Evolutionary conservation across 2,113 vertebrate genomes (phyloP).

Genomic region (Macquaria ambigua): DNA sequence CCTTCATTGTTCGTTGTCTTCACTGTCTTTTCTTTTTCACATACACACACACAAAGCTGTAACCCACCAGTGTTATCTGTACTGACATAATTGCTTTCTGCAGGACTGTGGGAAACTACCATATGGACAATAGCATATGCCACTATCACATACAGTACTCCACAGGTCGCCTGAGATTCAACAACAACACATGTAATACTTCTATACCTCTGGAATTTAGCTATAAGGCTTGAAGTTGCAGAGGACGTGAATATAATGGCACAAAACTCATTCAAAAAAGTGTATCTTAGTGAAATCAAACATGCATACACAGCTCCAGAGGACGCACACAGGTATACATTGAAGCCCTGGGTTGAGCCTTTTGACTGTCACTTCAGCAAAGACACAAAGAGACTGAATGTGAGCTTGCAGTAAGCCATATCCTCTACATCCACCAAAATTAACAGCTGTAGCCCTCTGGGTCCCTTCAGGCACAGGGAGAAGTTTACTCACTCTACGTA

Average conservation of each 20-base stretch:
- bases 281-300: background rate
- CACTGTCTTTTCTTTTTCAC: conserved; percentile 24
- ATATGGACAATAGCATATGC: conserved; percentile 16
- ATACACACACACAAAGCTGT: conserved; percentile 25
- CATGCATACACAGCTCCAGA: background rate
- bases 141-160: background rate
- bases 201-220: conserved; percentile 9
- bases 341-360: background rate
- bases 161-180: background rate
- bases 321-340: background rate
- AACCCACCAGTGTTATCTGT: conserved; percentile 8
- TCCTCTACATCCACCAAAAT: background rate
- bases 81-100: conserved; percentile 49
- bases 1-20: conserved; percentile 56
- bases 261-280: background rate
- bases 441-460: conserved; percentile 11
- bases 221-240: background rate
- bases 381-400: conserved; percentile 19
- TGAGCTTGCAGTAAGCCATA: background rate
- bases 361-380: background rate
- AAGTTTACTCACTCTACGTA: conserved; percentile 95
- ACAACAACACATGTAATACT: background rate
- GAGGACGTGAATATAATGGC: background rate
- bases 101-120: conserved; percentile 64
- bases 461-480: conserved; percentile 12